Evolutionary conservation across 2,797 vertebrate genomes (phyloP), one percentile per base, ranked within the genome.

Genomic region (Adelosebastes latens): DNA sequence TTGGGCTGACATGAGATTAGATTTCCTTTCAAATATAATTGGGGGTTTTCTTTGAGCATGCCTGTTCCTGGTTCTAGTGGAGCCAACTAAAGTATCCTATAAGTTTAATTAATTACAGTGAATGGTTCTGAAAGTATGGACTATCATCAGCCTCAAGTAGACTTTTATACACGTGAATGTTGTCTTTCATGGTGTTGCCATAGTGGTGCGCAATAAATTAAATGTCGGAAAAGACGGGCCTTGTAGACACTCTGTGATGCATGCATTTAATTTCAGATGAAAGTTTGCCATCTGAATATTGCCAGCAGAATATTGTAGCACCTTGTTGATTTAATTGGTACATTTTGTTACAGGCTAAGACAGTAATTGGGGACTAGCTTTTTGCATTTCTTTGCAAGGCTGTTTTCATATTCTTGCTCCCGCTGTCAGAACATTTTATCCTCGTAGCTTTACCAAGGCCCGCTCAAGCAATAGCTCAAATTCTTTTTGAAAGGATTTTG

Each of bases 1-100:
- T 78, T 78, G 77, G 77, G 76, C 79, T 81, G 68, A 92, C 36
- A 65, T 77, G 52, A 82, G 72, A 88, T 80, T 42, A 59, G 66
- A 77, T 82, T 87, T 90, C 63, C 80, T 89, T 89, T 88, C 79
- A 87, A 69, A 83, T 65, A 22, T 70, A 72, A 72, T 79, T 83
- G 18, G 31, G 42, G 25, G 4, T 65, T 88, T 75, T 81, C 49
- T 82, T 86, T 84, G 73, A 88, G 80, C 73, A 63, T 59, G 68
- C 73, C 74, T 75, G 71, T 56, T 8, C 2, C 0, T 84, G 46
- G 63, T 61, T 72, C 64, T 71, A 72, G 11, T 69, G 72, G 27
- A 72, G 11, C 16, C 20, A 46, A 16, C 29, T 18, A 36, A 58
- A 52, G 22, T 63, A 55, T 74, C 56, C 12, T 63, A 4, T 56